Evolutionary conservation across 1,140 invertebrate genomes (phyloP).

Genomic region (Mycetomoellerius zeteki): DNA sequence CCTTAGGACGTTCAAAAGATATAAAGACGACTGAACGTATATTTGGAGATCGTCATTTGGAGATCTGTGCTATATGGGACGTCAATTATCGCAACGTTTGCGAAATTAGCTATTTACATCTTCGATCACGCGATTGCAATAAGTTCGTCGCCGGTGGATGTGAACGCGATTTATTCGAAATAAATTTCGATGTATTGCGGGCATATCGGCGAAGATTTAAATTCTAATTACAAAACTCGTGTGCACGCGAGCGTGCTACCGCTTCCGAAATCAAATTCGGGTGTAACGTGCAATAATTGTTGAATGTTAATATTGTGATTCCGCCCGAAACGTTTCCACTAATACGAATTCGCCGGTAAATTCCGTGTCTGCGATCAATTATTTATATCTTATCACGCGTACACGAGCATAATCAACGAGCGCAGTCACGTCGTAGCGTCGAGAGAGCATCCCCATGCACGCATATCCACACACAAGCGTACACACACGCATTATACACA

Average conservation of each 20-base stretch:
- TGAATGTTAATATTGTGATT: constrained; percentile 52
- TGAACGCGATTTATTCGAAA: constrained; percentile 26
- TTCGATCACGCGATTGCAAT: not conserved
- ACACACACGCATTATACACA: not conserved
- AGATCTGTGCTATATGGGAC: too few relatives aligned
- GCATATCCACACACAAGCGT: constrained; percentile 21
- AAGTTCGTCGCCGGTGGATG: not conserved
- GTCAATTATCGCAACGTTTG: not conserved
- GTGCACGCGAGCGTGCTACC: not conserved
- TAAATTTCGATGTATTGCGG: constrained; percentile 23
- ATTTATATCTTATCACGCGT: constrained; percentile 59
- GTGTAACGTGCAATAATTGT: constrained; percentile 28
- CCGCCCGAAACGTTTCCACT: not conserved
- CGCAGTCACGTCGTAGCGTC: constrained; percentile 46
- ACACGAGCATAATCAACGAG: constrained; percentile 47
- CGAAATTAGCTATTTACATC: constrained; percentile 1
- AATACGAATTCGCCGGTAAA: constrained; percentile 22
- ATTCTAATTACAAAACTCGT: constrained; percentile 52
- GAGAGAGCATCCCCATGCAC: constrained; percentile 22
- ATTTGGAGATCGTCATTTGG: too few relatives aligned
- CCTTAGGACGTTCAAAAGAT: too few relatives aligned
- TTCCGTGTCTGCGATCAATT: constrained; percentile 44
- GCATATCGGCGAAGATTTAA: constrained; percentile 26
- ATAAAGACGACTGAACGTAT: too few relatives aligned
- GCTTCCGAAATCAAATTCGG: constrained; percentile 14